Conservation (phyloP, 2,888 invertebrate genomes). For the Carcina quercana region DNA sequence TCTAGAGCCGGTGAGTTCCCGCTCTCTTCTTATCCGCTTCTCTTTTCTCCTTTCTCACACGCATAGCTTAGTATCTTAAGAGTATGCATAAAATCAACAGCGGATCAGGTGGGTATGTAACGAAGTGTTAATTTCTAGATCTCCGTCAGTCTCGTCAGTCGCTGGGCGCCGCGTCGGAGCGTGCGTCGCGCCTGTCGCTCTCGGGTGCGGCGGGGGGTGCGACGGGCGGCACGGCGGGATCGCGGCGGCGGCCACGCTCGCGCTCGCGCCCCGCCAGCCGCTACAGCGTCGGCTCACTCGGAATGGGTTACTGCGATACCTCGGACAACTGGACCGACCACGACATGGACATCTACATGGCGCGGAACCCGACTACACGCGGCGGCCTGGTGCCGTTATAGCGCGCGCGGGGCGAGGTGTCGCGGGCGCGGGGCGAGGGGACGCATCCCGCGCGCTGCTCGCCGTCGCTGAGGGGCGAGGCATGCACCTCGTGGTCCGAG, state of each 20-base stretch:
- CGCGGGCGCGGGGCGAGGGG: conserved; percentile 35
- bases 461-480: conserved; percentile 7
- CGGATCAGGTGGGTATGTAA: background rate
- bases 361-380: conserved; percentile 90
- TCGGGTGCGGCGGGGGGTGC: conserved; percentile 78
- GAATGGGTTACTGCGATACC: conserved; percentile 91
- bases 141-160: conserved; percentile 91
- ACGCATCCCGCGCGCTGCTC: conserved; percentile 41
- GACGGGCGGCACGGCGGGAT: conserved; percentile 75
- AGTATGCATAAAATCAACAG: background rate
- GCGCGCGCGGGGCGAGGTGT: conserved; percentile 44
- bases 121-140: conserved; percentile 66
- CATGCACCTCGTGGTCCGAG: conserved; percentile 4
- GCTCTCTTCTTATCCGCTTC: conserved; percentile 20
- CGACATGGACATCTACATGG: conserved; percentile 97
- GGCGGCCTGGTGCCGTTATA: conserved; percentile 90
- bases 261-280: conserved; percentile 88
- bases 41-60: conserved; percentile 16
- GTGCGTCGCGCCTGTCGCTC: conserved; percentile 84
- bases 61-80: background rate
- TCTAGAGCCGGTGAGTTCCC: conserved; percentile 59
- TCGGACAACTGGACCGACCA: conserved; percentile 96
- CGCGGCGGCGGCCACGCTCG: conserved; percentile 83
- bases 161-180: conserved; percentile 86
- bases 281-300: conserved; percentile 86